Evolutionary conservation across 2,113 vertebrate species (phyloP).

Genomic region (Prionailurus bengalensis): DNA sequence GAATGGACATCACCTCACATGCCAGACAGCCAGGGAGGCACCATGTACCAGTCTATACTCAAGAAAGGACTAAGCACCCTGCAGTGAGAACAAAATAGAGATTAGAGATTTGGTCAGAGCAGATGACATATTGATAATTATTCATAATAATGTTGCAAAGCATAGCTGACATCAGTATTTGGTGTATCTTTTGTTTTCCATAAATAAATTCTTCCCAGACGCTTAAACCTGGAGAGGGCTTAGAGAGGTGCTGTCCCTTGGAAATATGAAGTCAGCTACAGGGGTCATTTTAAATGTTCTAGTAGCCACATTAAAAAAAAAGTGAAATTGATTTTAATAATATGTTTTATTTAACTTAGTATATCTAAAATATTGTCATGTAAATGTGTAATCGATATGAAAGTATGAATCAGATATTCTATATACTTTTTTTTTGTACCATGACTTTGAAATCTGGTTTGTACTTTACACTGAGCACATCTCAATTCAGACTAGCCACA

Average conservation of each 20-base stretch:
- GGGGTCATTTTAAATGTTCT: not conserved
- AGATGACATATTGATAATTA: not conserved
- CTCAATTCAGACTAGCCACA: not conserved
- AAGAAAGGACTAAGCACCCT: not conserved
- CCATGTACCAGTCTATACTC: not conserved
- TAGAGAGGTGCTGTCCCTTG: not conserved
- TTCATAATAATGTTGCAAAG: not conserved
- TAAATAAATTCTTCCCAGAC: not conserved
- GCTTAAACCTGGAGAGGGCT: not conserved
- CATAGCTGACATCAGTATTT: not conserved
- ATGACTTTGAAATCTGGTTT: not conserved
- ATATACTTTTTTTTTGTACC: not conserved
- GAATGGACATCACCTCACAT: not conserved
- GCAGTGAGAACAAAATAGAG: not conserved
- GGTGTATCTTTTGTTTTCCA: not conserved
- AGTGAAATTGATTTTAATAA: not conserved
- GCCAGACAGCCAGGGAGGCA: not conserved
- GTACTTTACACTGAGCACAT: not conserved
- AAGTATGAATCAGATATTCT: slow-evolving; percentile 30
- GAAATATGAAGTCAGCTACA: not conserved
- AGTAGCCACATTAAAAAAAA: not conserved
- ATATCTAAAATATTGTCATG: not conserved
- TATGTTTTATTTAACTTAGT: not conserved
- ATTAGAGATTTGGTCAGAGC: not conserved
- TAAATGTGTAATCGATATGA: not conserved